A percentile compares a stretch with the other conserved stretches of the same genome.
Evolutionary conservation across 2,113 vertebrate species (phyloP).

Genomic region (Elgaria multicarinata): DNA sequence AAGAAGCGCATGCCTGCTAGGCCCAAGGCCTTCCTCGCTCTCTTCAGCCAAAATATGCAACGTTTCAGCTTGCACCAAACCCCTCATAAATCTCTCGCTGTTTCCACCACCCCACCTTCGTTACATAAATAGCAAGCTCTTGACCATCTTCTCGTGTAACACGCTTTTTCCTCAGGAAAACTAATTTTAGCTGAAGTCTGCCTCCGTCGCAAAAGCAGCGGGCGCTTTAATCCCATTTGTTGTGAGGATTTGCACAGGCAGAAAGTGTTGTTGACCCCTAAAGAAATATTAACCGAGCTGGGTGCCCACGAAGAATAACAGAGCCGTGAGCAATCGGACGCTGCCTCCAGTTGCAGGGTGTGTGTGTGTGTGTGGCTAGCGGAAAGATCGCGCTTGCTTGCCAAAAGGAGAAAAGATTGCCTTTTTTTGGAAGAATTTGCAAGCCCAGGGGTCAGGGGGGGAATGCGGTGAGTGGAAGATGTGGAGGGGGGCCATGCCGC

Average conservation of each 20-base stretch:
- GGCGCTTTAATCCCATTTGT: accelerated
- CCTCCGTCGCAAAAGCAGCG: neutral
- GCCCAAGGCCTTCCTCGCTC: accelerated
- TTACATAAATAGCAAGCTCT: neutral
- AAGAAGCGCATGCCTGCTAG: accelerated
- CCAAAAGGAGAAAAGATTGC: neutral
- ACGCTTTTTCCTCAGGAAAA: neutral
- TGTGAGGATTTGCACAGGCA: accelerated
- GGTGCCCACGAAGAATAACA: neutral
- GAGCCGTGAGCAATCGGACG: neutral
- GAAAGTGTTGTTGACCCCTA: neutral
- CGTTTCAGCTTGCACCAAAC: accelerated
- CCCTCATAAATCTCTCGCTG: neutral
- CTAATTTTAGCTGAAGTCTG: neutral
- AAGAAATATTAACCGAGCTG: neutral
- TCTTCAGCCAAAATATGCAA: neutral
- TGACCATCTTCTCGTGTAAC: neutral
- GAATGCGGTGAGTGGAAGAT: neutral
- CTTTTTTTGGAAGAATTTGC: conserved; percentile 22
- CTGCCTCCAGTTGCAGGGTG: neutral
- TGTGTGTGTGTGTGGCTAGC: too few relatives aligned
- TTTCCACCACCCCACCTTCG: neutral
- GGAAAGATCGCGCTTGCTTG: neutral
- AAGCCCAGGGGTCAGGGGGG: neutral
- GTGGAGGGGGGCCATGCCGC: neutral